A percentile compares a stretch with the other conserved stretches of the same genome.
Evolutionary conservation across 2,797 vertebrate genomes (phyloP).

Genomic region (Steatocranus sp.): DNA sequence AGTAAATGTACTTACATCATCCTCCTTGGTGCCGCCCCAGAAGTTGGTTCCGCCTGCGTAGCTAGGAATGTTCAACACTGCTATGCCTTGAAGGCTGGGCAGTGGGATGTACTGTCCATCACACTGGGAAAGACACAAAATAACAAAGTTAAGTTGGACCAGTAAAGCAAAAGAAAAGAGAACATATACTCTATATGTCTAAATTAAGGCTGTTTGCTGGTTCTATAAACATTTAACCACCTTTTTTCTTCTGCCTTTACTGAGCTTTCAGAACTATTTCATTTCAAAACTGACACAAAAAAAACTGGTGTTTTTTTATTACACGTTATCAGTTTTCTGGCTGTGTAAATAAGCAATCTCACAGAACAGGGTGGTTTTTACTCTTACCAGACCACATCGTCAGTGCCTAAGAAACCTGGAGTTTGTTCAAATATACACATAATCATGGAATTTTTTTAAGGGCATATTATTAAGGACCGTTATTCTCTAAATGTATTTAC

Average conservation of each 20-base stretch:
- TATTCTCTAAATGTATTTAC: neutral
- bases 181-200: neutral
- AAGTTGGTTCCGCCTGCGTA: constrained; percentile 98
- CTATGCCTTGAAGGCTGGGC: constrained; percentile 95
- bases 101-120: constrained; percentile 98
- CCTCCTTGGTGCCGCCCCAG: constrained; percentile 98
- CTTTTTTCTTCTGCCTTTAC: neutral
- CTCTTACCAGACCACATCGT: neutral
- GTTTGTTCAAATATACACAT: neutral
- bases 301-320: neutral
- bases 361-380: neutral
- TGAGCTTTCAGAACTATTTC: neutral
- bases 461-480: neutral
- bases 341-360: neutral
- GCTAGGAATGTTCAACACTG: constrained; percentile 96
- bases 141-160: neutral
- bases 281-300: neutral
- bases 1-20: constrained; percentile 84
- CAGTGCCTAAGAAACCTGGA: neutral
- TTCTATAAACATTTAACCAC: neutral
- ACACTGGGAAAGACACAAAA: constrained; percentile 76
- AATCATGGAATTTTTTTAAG: neutral
- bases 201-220: neutral
- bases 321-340: neutral
- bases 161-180: neutral